Evolutionary conservation across 2,797 vertebrate genomes (phyloP).

Genomic region (Luscinia luscinia): DNA sequence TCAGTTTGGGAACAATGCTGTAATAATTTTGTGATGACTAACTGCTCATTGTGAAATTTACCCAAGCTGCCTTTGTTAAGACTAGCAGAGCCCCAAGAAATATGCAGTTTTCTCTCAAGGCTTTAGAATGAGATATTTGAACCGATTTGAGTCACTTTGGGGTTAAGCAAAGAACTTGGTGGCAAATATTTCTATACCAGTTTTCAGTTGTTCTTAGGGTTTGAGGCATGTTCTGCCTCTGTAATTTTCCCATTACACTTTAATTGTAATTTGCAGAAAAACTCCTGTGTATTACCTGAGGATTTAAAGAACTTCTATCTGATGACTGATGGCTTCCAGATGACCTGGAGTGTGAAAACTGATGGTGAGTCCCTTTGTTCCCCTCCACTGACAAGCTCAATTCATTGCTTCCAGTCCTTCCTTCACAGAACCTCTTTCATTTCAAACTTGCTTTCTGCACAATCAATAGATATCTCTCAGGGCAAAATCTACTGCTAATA

Average conservation of each 20-base stretch:
- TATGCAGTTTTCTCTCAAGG: neutral
- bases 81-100: neutral
- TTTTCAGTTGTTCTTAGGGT: neutral
- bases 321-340: constrained; percentile 92
- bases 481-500: neutral
- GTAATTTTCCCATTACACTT: neutral
- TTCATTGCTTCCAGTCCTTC: neutral
- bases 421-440: neutral
- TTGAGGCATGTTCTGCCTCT: neutral
- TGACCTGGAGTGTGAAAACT: constrained; percentile 92
- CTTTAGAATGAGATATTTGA: neutral
- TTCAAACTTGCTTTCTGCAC: neutral
- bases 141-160: neutral
- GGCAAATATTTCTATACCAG: neutral
- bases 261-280: constrained; percentile 82
- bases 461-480: neutral
- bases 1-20: neutral
- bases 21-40: neutral
- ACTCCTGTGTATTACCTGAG: constrained; percentile 89
- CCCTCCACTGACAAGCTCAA: neutral
- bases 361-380: constrained; percentile 79
- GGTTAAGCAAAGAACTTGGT: neutral
- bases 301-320: constrained; percentile 95
- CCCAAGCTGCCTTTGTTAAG: neutral
- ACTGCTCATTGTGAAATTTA: neutral